Conservation (phyloP, 2,888 invertebrate species). For the Villa cingulata region DNA sequence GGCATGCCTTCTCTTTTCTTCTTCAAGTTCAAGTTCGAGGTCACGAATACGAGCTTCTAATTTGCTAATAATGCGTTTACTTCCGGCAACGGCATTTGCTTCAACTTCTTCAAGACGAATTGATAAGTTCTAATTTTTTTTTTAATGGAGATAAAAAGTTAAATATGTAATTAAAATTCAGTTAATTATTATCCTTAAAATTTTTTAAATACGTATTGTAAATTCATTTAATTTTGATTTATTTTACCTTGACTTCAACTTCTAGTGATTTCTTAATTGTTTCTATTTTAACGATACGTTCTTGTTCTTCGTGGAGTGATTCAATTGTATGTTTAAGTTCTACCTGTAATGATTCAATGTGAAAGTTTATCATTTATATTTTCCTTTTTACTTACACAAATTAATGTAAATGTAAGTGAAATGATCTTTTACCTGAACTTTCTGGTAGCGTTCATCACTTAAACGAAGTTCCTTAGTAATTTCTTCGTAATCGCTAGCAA, state of each 20-base stretch:
- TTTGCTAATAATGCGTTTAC: slow-evolving; percentile 95
- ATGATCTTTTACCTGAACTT: slow-evolving; percentile 49
- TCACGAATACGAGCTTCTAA: slow-evolving; percentile 90
- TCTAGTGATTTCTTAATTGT: slow-evolving; percentile 95
- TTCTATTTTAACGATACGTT: slow-evolving; percentile 93
- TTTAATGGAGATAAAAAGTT: neutral
- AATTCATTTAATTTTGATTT: neutral
- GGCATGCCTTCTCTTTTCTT: slow-evolving; percentile 92
- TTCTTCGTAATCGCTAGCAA: slow-evolving; percentile 95
- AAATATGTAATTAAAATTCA: neutral
- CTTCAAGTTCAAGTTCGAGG: slow-evolving; percentile 86
- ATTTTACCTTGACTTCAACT: slow-evolving; percentile 75
- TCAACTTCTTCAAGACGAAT: slow-evolving; percentile 92
- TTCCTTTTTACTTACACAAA: too few relatives aligned
- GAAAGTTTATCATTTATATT: too few relatives aligned
- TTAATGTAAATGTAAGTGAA: too few relatives aligned
- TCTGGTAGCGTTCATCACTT: slow-evolving; percentile 89
- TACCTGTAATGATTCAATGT: slow-evolving; percentile 37
- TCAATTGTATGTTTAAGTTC: slow-evolving; percentile 92
- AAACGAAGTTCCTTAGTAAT: slow-evolving; percentile 89
- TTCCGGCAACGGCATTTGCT: slow-evolving; percentile 91
- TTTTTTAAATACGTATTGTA: neutral
- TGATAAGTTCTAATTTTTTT: slow-evolving; percentile 49
- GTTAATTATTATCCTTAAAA: too few relatives aligned
- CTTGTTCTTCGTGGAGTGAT: slow-evolving; percentile 88